Evolutionary conservation across 2,888 invertebrate species (phyloP).

Genomic region (Dimorphilus gyrociliatus): DNA sequence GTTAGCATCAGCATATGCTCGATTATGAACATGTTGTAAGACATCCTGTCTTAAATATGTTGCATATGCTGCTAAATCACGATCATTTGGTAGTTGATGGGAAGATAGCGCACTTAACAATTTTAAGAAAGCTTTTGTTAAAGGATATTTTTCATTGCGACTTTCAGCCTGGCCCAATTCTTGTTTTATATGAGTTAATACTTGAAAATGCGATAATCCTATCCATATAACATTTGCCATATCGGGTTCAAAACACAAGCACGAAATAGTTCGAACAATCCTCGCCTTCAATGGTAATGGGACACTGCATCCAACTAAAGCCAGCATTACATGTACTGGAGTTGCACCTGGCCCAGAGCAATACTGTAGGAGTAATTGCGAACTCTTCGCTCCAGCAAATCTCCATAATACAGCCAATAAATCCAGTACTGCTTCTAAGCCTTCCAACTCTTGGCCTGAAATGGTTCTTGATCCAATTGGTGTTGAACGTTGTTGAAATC

Average conservation of each 20-base stretch:
- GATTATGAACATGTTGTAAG: no score
- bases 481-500: slow-evolving; percentile 3
- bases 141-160: slow-evolving; percentile 69
- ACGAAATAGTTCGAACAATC: slow-evolving; percentile 57
- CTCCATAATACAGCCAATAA: no score
- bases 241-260: slow-evolving; percentile 58
- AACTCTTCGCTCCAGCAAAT: no score
- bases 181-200: slow-evolving; percentile 9
- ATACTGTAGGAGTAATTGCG: no score
- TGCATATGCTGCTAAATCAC: no score
- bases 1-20: no score
- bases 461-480: slow-evolving; percentile 49
- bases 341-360: no score
- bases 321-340: slow-evolving; percentile 57
- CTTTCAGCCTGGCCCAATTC: slow-evolving; percentile 84
- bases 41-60: no score
- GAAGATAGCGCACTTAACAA: slow-evolving; percentile 57
- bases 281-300: slow-evolving; percentile 69
- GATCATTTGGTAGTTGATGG: no score
- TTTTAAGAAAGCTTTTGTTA: slow-evolving; percentile 62
- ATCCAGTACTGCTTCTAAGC: slow-evolving; percentile 65
- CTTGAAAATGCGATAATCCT: slow-evolving; percentile 41
- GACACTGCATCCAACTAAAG: slow-evolving; percentile 68
- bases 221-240: slow-evolving; percentile 70
- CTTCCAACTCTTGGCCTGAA: slow-evolving; percentile 64